These are phyloP conservation scores for Pocillopora grandis DNA, from an alignment of 92 coral and sea anemone genomes.

Conservation along the genomic window DNA sequence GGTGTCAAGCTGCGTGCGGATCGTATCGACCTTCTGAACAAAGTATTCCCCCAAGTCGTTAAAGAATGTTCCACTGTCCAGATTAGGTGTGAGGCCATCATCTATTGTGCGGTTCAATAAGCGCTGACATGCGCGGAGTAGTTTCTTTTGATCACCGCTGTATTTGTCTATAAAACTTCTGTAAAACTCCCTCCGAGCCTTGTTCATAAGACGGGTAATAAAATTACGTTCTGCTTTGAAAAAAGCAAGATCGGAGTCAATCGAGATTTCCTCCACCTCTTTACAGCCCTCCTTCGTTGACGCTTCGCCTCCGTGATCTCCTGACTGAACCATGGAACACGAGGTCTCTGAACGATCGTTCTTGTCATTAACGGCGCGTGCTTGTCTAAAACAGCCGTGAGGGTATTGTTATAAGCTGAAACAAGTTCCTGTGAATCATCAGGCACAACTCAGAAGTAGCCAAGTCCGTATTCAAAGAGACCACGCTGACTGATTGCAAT, in stretches of 20 bases:
- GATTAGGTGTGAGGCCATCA: too few species aligned
- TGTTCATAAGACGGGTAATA: constrained; percentile 2
- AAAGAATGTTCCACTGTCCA: too few species aligned
- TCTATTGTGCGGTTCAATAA: background rate
- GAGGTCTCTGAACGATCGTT: constrained; percentile 35
- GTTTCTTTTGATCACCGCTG: background rate
- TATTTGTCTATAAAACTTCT: background rate
- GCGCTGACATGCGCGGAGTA: background rate
- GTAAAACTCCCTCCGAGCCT: constrained; percentile 1
- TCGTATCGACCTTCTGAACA: too few species aligned
- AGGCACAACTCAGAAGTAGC: background rate
- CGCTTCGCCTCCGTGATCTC: constrained; percentile 19
- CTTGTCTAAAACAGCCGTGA: constrained; percentile 24
- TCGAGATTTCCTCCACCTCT: constrained; percentile 3
- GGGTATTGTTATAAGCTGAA: constrained; percentile 32
- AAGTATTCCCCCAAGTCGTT: too few species aligned
- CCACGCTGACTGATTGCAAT: background rate
- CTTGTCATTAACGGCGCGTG: constrained; percentile 39
- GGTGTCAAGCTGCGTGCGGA: too few species aligned
- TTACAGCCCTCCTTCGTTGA: constrained; percentile 10
- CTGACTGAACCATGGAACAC: constrained; percentile 31
- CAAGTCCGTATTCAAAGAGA: background rate
- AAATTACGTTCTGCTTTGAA: constrained; percentile 1
- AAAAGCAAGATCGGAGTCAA: background rate
- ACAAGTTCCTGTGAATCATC: constrained; percentile 31